Conservation (phyloP, 2,888 invertebrate genomes). For the Acanthoscelides obtectus region DNA sequence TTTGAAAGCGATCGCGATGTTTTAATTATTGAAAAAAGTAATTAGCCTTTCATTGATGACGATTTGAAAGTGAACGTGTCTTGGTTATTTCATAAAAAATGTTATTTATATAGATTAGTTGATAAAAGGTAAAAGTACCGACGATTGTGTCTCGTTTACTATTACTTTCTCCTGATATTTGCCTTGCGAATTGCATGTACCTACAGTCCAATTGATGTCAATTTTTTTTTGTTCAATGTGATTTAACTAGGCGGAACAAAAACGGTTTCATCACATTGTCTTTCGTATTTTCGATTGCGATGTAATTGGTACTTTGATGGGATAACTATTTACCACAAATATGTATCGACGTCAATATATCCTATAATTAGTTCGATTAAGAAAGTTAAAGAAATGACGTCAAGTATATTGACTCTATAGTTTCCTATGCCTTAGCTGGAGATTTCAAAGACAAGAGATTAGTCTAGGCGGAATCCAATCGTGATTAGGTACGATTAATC, state of each 20-base stretch:
- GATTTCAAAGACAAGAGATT: too few species aligned
- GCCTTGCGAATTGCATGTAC: neutral
- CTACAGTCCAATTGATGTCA: neutral
- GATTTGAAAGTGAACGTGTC: neutral
- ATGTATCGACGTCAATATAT: too few species aligned
- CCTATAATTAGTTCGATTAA: too few species aligned
- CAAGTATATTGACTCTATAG: too few species aligned
- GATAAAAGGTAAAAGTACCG: neutral
- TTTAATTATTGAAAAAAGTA: neutral
- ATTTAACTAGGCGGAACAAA: neutral
- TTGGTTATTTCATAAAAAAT: neutral
- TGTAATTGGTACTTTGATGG: too few species aligned
- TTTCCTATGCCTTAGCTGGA: too few species aligned
- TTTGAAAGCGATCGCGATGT: neutral
- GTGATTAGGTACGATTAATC: too few species aligned
- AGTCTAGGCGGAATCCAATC: too few species aligned
- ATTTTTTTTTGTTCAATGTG: neutral
- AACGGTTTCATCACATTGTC: too few species aligned
- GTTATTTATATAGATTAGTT: neutral
- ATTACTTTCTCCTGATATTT: neutral
- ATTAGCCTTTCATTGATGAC: neutral
- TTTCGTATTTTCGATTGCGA: too few species aligned
- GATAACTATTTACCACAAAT: too few species aligned
- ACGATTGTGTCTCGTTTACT: neutral
- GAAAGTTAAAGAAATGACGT: too few species aligned